phyloP scores from a whole-genome alignment of 2,113 vertebrate genomes.

The Tetrao urogallus region DNA sequence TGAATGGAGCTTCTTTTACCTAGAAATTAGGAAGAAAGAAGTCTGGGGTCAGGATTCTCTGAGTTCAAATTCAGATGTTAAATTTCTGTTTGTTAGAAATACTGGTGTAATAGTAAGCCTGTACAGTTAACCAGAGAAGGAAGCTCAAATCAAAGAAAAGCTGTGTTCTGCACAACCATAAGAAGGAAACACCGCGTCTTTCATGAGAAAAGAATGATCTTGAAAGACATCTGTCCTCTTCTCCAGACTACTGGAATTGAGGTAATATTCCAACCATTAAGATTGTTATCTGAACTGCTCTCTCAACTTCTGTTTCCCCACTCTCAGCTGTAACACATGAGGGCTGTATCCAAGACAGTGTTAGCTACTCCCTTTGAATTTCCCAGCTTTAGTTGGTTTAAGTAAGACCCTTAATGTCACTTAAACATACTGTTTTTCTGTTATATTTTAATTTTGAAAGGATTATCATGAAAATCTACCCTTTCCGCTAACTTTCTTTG shows the following conservation, averaged over 20 bases:
- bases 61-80: neutral
- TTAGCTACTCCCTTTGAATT: constrained; percentile 67
- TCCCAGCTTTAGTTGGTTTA: constrained; percentile 69
- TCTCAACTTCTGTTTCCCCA: constrained; percentile 61
- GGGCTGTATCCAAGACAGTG: constrained; percentile 60
- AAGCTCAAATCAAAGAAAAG: neutral
- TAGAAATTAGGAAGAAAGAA: neutral
- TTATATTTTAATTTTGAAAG: constrained; percentile 80
- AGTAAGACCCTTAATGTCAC: constrained; percentile 71
- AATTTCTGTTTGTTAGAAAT: neutral
- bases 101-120: neutral
- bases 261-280: constrained; percentile 3
- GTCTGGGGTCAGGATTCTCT: neutral
- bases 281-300: constrained; percentile 70
- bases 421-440: constrained; percentile 72
- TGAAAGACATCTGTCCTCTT: constrained; percentile 1
- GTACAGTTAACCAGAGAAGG: neutral
- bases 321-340: constrained; percentile 66
- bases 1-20: neutral
- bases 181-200: neutral
- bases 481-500: constrained; percentile 77
- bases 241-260: neutral
- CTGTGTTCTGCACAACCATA: neutral
- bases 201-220: constrained; percentile 34
- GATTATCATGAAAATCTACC: constrained; percentile 78